These are phyloP conservation scores for Archocentrus centrarchus DNA, from an alignment of 2,113 vertebrate genomes.

Conservation along the genomic window DNA sequence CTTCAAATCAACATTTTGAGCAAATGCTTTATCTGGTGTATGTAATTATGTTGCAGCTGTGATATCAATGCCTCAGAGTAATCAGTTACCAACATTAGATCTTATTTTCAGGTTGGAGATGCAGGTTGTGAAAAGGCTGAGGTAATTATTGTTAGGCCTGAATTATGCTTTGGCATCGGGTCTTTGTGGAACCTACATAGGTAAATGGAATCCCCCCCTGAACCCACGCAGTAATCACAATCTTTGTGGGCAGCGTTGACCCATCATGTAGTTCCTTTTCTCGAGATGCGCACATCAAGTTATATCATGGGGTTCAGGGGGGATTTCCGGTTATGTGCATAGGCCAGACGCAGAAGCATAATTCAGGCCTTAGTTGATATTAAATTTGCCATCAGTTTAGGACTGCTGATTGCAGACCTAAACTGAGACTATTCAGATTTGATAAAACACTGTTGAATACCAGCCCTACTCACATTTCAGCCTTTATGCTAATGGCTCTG, in stretches of 20 bases:
- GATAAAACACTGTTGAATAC: background rate
- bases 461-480: slow-evolving; percentile 29
- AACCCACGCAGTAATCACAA: too few species aligned
- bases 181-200: too few species aligned
- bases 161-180: too few species aligned
- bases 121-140: background rate
- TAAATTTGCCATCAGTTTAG: background rate
- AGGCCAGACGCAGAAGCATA: too few species aligned
- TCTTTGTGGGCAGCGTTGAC: too few species aligned
- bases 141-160: background rate
- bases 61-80: background rate
- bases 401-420: background rate
- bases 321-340: too few species aligned
- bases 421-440: slow-evolving; percentile 1
- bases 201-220: too few species aligned
- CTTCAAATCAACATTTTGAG: slow-evolving; percentile 6
- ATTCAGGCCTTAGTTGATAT: background rate
- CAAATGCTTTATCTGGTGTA: background rate
- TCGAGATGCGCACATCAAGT: too few species aligned
- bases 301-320: too few species aligned
- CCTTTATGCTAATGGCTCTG: slow-evolving; percentile 58
- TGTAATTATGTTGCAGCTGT: background rate
- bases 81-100: background rate
- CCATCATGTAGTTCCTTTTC: too few species aligned
- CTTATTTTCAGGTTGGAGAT: background rate